phyloP scores from a whole-genome alignment of 2,113 vertebrate genomes.

The Bungarus multicinctus region DNA sequence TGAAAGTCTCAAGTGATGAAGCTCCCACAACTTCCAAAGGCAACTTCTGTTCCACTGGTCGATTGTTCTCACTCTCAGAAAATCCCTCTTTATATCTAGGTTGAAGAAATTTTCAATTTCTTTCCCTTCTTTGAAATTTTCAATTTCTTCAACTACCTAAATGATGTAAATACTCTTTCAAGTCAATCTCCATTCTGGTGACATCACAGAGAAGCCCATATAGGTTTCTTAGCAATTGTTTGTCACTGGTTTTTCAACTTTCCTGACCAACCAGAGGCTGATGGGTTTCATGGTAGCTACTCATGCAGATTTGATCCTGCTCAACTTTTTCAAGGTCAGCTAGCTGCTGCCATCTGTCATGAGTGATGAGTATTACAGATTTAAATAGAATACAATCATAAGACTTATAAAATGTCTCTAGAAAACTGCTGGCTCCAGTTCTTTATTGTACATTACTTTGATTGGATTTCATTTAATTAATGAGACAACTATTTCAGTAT shows the following conservation, averaged over 20 bases:
- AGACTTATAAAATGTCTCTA: constrained; percentile 61
- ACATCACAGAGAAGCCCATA: neutral
- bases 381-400: constrained; percentile 47
- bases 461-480: constrained; percentile 64
- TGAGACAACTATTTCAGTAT: constrained; percentile 59
- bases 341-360: neutral
- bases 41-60: too few species aligned
- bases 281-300: neutral
- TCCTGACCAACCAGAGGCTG: neutral
- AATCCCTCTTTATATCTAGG: too few species aligned
- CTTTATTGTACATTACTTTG: constrained; percentile 40
- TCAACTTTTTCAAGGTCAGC: neutral
- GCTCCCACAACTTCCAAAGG: too few species aligned
- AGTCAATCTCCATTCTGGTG: neutral
- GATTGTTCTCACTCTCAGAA: too few species aligned
- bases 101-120: too few species aligned
- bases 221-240: neutral
- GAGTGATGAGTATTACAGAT: neutral
- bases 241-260: neutral
- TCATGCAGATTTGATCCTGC: neutral
- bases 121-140: too few species aligned
- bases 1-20: too few species aligned
- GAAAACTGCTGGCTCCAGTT: constrained; percentile 57
- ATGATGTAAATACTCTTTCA: neutral
- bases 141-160: too few species aligned